These are phyloP conservation scores for Phanerotoma sp. DNA, from an alignment of 2,888 invertebrate genomes.

Conservation along the genomic window DNA sequence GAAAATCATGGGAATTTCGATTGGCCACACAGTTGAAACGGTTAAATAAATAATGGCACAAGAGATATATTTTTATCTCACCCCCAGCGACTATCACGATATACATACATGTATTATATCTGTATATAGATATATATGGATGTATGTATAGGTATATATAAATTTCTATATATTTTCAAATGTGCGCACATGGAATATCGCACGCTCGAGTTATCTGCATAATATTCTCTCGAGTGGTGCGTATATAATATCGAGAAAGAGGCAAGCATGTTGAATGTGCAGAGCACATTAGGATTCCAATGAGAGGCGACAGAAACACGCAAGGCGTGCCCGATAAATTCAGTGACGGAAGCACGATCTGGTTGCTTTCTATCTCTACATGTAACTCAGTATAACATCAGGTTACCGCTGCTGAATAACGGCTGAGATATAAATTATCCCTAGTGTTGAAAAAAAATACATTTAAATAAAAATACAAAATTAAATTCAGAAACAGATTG, in stretches of 20 bases:
- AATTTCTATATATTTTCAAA: conserved; percentile 2
- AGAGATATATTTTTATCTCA: no score
- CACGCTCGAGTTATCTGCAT: conserved; percentile 7
- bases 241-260: neutral
- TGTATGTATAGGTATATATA: no score
- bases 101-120: no score
- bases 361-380: conserved; percentile 16
- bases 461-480: no score
- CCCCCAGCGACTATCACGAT: no score
- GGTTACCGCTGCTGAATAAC: conserved; percentile 24
- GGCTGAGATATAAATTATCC: conserved; percentile 4
- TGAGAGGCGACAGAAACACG: conserved; percentile 21
- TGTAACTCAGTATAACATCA: conserved; percentile 22
- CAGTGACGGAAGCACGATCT: conserved; percentile 27
- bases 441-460: conserved; percentile 3
- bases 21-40: no score
- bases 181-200: conserved; percentile 4
- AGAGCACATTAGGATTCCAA: conserved; percentile 9
- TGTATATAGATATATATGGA: no score
- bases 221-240: neutral
- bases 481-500: no score
- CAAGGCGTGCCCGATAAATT: conserved; percentile 34
- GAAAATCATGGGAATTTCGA: no score
- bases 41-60: no score
- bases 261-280: neutral